phyloP scores from a whole-genome alignment of 2,113 vertebrate genomes.

The Neolamprologus modestus region DNA sequence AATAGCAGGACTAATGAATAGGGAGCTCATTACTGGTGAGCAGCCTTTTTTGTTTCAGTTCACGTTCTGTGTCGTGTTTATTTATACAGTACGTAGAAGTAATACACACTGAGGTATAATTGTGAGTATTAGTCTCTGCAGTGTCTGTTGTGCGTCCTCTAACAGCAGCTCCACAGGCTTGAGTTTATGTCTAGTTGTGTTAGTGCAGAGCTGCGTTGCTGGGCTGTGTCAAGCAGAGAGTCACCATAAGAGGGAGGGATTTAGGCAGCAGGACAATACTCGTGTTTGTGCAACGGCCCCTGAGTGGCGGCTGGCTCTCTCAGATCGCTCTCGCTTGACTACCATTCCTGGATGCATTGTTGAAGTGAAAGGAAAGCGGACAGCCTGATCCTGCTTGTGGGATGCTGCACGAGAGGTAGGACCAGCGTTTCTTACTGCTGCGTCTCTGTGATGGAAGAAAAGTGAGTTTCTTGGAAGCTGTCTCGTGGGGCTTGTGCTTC shows the following conservation, averaged over 20 bases:
- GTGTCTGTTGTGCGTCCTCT: background rate
- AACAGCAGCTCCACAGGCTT: background rate
- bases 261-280: conserved; percentile 69
- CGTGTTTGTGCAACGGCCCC: conserved; percentile 74
- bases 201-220: conserved; percentile 50
- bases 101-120: background rate
- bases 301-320: conserved; percentile 63
- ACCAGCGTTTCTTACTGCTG: background rate
- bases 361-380: conserved; percentile 58
- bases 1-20: conserved; percentile 4
- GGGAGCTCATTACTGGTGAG: background rate
- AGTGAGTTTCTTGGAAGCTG: background rate
- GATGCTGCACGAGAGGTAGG: conserved; percentile 63
- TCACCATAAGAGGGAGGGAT: conserved; percentile 71
- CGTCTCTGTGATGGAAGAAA: background rate
- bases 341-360: conserved; percentile 58
- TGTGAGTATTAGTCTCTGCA: background rate
- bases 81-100: background rate
- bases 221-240: conserved; percentile 53
- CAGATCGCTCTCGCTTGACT: conserved; percentile 62
- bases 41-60: background rate
- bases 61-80: background rate
- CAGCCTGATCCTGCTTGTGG: conserved; percentile 46
- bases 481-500: background rate
- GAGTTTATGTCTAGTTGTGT: conserved; percentile 53